Conservation (phyloP, 2,888 invertebrate genomes). For the Abrostola tripartita region DNA sequence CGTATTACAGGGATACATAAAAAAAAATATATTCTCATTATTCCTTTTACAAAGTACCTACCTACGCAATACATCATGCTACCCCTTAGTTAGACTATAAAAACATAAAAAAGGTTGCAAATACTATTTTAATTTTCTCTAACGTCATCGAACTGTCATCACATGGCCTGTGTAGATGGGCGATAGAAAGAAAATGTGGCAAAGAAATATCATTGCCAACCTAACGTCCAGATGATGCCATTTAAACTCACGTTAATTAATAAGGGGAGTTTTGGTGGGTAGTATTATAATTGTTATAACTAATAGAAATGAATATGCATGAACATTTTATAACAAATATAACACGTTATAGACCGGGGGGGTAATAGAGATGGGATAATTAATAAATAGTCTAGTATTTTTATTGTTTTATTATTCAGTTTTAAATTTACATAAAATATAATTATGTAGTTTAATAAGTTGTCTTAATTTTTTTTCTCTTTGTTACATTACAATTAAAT, state of each 20-base stretch:
- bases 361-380: no score
- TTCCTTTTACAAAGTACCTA: neutral
- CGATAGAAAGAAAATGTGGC: conserved; percentile 8
- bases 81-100: neutral
- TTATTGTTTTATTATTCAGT: no score
- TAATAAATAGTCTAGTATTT: no score
- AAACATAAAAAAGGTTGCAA: conserved; percentile 2
- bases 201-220: conserved; percentile 13
- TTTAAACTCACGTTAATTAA: conserved; percentile 31
- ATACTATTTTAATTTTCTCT: neutral
- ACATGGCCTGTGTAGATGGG: conserved; percentile 4
- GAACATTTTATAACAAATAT: neutral
- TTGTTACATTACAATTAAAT: no score
- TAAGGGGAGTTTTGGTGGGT: conserved; percentile 11
- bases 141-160: neutral
- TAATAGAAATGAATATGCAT: neutral
- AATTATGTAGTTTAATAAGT: no score
- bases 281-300: conserved; percentile 1
- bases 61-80: neutral
- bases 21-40: neutral
- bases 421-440: no score
- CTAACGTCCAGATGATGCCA: conserved; percentile 16
- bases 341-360: neutral
- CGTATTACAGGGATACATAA: no score
- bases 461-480: no score